Percentiles rank a stretch among this genome's conserved stretches.
Conservation (phyloP, 2,797 vertebrate species). For the Clamator glandarius region DNA sequence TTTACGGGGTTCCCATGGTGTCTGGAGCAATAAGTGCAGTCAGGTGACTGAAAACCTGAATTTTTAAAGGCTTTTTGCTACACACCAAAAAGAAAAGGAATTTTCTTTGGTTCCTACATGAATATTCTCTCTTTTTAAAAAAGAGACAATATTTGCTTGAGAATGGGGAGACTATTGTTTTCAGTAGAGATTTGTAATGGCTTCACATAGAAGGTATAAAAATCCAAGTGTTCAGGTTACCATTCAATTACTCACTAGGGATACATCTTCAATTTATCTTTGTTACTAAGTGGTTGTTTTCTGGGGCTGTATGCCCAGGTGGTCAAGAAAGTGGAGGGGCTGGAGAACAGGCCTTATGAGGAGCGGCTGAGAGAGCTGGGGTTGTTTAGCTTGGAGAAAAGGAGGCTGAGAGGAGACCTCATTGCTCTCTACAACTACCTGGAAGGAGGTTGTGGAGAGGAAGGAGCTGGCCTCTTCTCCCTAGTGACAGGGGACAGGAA, state of each 20-base stretch:
- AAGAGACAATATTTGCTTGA: neutral
- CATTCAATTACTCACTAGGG: neutral
- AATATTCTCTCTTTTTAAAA: neutral
- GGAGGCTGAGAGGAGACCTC: too few relatives aligned
- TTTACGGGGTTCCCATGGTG: neutral
- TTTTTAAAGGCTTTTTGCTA: neutral
- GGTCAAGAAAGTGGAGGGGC: too few relatives aligned
- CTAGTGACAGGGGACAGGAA: too few relatives aligned
- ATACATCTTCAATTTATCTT: neutral
- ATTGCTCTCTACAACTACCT: too few relatives aligned
- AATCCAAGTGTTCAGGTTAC: neutral
- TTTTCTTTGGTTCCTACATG: neutral
- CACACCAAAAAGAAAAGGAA: neutral
- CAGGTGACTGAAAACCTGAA: neutral
- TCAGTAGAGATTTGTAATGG: rapidly evolving
- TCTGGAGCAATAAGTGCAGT: neutral
- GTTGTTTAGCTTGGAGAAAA: too few relatives aligned
- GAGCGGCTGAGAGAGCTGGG: too few relatives aligned
- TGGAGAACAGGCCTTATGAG: too few relatives aligned
- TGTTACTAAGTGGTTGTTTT: neutral
- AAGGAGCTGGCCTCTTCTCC: too few relatives aligned
- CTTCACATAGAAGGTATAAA: neutral
- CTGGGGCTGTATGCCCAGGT: too few relatives aligned
- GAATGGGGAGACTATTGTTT: neutral
- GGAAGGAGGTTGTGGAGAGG: too few relatives aligned